Percentiles rank a stretch among this genome's conserved stretches.
phyloP scores from a whole-genome alignment of 2,113 vertebrate species.

The Microcebus tavaratra region DNA sequence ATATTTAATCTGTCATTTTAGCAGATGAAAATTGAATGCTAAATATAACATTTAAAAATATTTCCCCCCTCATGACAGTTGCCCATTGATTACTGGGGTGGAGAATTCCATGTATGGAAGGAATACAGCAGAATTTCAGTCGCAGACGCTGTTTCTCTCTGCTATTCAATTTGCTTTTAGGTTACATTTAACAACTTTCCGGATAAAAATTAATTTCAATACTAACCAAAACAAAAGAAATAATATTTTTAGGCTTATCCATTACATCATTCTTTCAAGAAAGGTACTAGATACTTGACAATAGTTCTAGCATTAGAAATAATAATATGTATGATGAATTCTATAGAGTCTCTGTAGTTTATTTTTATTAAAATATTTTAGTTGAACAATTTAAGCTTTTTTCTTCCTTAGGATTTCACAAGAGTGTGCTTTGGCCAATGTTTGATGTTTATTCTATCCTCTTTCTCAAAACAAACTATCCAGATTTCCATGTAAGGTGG shows the following conservation, averaged over 20 bases:
- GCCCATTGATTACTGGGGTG: not conserved
- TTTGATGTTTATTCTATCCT: not conserved
- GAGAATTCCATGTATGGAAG: not conserved
- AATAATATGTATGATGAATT: not conserved
- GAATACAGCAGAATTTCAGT: not conserved
- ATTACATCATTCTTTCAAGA: not conserved
- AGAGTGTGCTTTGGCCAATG: not conserved
- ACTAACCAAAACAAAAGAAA: conserved; percentile 24
- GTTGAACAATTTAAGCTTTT: not conserved
- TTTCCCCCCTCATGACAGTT: not conserved
- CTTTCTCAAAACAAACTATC: not conserved
- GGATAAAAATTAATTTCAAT: not conserved
- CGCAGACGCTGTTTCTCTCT: not conserved
- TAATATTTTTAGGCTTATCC: not conserved
- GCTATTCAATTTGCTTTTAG: not conserved
- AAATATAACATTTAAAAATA: conserved; percentile 8
- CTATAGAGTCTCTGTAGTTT: not conserved
- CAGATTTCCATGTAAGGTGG: not conserved
- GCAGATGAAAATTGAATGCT: conserved; percentile 31
- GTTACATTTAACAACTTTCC: not conserved
- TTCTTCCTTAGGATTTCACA: not conserved
- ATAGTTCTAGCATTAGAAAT: not conserved
- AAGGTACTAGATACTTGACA: not conserved
- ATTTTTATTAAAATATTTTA: conserved; percentile 31
- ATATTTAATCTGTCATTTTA: conserved; percentile 11